Evolutionary conservation across 2,888 invertebrate genomes (phyloP).

Genomic region (Nomada flava): DNA sequence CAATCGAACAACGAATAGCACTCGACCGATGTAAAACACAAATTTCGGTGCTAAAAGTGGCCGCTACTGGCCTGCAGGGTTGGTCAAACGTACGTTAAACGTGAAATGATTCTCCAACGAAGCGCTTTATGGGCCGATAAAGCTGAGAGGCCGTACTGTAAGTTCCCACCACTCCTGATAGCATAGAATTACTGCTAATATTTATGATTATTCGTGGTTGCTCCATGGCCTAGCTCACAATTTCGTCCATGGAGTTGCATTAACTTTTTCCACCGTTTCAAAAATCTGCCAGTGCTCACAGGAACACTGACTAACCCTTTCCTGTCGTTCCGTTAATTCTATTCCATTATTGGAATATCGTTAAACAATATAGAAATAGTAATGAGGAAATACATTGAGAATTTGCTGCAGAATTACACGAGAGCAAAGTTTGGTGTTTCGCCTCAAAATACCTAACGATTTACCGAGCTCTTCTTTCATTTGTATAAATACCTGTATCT

Average conservation of each 20-base stretch:
- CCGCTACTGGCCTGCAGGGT: slow-evolving; percentile 47
- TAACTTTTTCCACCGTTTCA: slow-evolving; percentile 47
- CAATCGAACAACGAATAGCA: background rate
- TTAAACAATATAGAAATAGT: background rate
- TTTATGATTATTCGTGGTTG: slow-evolving; percentile 72
- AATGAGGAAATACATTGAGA: slow-evolving; percentile 2
- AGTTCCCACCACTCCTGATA: slow-evolving; percentile 57
- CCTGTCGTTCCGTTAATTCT: background rate
- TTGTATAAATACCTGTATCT: background rate
- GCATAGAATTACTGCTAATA: slow-evolving; percentile 63
- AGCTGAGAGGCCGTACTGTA: slow-evolving; percentile 57
- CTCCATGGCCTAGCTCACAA: slow-evolving; percentile 29
- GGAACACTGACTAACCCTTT: background rate
- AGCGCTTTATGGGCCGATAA: slow-evolving; percentile 75
- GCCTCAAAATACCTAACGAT: slow-evolving; percentile 11
- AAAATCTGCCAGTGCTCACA: slow-evolving; percentile 25
- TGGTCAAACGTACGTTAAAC: slow-evolving; percentile 75
- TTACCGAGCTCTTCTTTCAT: background rate
- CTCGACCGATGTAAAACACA: slow-evolving; percentile 61
- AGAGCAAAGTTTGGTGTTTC: background rate
- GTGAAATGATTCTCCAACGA: slow-evolving; percentile 73
- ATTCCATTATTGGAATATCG: background rate
- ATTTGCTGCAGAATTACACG: no score
- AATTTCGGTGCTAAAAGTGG: slow-evolving; percentile 68
- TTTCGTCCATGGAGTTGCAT: slow-evolving; percentile 50